These are phyloP conservation scores for Semotilus atromaculatus DNA, from an alignment of 2,797 vertebrate species.

Conservation along the genomic window DNA sequence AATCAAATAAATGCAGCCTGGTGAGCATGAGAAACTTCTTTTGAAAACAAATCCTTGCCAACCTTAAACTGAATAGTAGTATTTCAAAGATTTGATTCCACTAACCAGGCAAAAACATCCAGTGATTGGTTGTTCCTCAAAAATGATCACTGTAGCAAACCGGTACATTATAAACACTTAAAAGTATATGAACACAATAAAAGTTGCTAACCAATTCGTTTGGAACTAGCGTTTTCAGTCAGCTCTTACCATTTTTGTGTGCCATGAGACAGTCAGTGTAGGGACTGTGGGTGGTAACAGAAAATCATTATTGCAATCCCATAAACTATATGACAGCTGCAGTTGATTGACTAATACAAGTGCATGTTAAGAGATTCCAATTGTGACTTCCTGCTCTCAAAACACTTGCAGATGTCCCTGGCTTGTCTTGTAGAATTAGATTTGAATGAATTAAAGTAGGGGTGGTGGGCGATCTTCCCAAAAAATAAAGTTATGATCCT, in stretches of 20 bases:
- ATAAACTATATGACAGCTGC: neutral
- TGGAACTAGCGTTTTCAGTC: neutral
- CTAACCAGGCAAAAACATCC: neutral
- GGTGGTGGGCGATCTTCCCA: too few species aligned
- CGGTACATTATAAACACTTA: neutral
- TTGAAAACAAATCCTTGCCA: neutral
- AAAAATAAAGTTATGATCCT: too few species aligned
- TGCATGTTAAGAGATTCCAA: slow-evolving; percentile 7
- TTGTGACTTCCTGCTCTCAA: neutral
- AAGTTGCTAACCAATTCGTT: neutral
- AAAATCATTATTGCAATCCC: slow-evolving; percentile 6
- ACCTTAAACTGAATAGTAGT: neutral
- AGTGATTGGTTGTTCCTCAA: neutral
- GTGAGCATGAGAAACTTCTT: neutral
- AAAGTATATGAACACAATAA: too few species aligned
- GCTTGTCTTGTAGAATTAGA: neutral
- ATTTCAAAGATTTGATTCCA: neutral
- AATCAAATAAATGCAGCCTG: neutral
- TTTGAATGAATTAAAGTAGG: neutral
- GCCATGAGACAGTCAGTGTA: neutral
- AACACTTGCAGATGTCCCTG: neutral
- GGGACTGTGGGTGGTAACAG: slow-evolving; percentile 4
- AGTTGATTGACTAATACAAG: neutral
- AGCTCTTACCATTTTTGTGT: neutral
- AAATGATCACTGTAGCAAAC: neutral